Conservation (phyloP, 2,888 invertebrate genomes). For the Rutpela maculata region DNA sequence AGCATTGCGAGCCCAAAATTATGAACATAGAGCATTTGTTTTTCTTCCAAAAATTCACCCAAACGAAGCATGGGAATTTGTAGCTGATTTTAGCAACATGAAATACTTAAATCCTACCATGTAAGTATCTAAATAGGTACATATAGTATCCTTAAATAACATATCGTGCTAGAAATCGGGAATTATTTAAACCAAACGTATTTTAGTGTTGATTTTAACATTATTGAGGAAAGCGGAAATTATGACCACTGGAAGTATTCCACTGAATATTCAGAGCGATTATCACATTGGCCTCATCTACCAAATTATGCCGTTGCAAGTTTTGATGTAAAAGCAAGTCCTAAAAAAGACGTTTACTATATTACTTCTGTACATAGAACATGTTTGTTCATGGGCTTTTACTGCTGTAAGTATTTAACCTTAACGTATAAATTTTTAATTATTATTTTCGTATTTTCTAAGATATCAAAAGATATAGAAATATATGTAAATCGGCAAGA, state of each 20-base stretch:
- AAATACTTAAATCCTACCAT: conserved; percentile 83
- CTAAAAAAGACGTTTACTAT: conserved; percentile 73
- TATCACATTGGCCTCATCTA: conserved; percentile 81
- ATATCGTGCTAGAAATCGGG: background rate
- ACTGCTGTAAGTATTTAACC: conserved; percentile 77
- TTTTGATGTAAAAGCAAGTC: conserved; percentile 76
- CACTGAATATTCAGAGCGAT: conserved; percentile 79
- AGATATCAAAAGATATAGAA: too few relatives aligned
- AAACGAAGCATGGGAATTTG: conserved; percentile 82
- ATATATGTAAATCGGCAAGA: too few relatives aligned
- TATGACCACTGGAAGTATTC: conserved; percentile 83
- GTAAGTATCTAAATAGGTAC: conserved; percentile 74
- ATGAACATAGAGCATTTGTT: conserved; percentile 74
- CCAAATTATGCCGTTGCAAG: conserved; percentile 77
- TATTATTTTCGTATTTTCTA: too few relatives aligned
- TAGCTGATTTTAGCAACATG: conserved; percentile 86
- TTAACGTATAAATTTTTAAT: too few relatives aligned
- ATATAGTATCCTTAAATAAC: conserved; percentile 8
- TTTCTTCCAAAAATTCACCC: conserved; percentile 77
- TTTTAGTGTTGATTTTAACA: conserved; percentile 78
- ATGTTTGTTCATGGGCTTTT: conserved; percentile 77
- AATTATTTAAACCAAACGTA: too few relatives aligned
- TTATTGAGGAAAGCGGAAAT: conserved; percentile 80
- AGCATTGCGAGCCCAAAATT: conserved; percentile 66
- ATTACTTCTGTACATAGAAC: conserved; percentile 80